Conservation (phyloP, 2,113 vertebrate species). For the Ceyx margarethae region DNA sequence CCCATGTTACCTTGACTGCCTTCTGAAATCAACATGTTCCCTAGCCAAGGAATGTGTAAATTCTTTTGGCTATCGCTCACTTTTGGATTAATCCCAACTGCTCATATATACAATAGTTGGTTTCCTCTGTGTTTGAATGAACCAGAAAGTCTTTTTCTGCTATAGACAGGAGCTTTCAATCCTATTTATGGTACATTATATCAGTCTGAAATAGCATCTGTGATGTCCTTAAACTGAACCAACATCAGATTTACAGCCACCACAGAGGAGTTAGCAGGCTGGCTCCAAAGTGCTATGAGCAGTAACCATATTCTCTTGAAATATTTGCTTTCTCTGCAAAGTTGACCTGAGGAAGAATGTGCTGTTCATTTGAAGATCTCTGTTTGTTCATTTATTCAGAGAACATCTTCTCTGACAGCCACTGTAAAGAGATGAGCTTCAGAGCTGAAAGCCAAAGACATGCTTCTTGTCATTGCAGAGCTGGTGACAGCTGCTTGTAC, state of each 20-base stretch:
- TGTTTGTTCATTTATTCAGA: slow-evolving; percentile 28
- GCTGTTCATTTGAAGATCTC: slow-evolving; percentile 21
- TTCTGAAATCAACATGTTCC: slow-evolving; percentile 38
- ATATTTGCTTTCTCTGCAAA: slow-evolving; percentile 58
- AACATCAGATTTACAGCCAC: slow-evolving; percentile 56
- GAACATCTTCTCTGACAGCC: neutral
- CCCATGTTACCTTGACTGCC: slow-evolving; percentile 29
- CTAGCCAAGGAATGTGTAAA: slow-evolving; percentile 16
- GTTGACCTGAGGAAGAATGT: slow-evolving; percentile 50
- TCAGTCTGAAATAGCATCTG: slow-evolving; percentile 37
- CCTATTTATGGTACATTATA: slow-evolving; percentile 51
- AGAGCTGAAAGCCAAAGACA: neutral
- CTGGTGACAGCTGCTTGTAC: neutral
- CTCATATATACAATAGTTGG: neutral
- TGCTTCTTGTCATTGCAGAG: neutral
- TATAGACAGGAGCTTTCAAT: slow-evolving; percentile 38
- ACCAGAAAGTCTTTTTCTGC: slow-evolving; percentile 37
- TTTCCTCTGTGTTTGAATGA: slow-evolving; percentile 35
- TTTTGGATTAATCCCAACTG: slow-evolving; percentile 49
- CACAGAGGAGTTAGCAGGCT: slow-evolving; percentile 44
- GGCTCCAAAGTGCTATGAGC: slow-evolving; percentile 44
- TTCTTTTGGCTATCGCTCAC: slow-evolving; percentile 38
- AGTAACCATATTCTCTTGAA: slow-evolving; percentile 48
- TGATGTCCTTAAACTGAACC: slow-evolving; percentile 19
- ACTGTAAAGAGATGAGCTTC: neutral